Evolutionary conservation across 2,113 vertebrate species (phyloP), one percentile per base, ranked within the genome.

Genomic region (Hippocampus guttulatus): DNA sequence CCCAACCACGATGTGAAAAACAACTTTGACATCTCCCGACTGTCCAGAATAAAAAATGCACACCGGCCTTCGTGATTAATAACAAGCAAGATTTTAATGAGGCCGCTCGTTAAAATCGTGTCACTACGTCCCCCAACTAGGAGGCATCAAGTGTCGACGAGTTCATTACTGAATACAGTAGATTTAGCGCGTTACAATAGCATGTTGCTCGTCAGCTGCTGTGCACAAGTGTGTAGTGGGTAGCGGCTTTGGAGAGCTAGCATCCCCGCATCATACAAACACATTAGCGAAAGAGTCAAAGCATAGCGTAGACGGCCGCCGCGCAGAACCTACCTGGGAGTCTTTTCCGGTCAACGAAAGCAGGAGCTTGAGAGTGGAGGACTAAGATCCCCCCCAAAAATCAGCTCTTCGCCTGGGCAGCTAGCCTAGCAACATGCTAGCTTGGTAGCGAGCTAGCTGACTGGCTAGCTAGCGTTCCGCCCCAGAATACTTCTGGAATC

Each of bases 291-390:
- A 3, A 14, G 58, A 33, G 9, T 30, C 27, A 27, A 18, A 61
- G 21, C 52, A 23, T n/a, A 49, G 18, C 4, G 2, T 11, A 51
- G 66, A 33, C n/a, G 63, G 3, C 0, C 0, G 30, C 8, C 14
- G 23, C 11, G 4, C 0, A 20, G n/a, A 41, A 62, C 80, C 0
- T 70, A 91, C 90, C 90, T 89, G 90, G 90, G 90, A 90, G 90
- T 84, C 54, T 77, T 83, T 81, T 79, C 78, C 82, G 80, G 82
- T 75, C 87, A 83, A 81, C 87, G 82, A 88, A 85, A 74, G 82
- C 76, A 75, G 27, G 58, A 33, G 81, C 82, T 74, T 83, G 77
- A 76, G 78, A 18, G 60, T 38, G 21, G 74, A 73, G 72, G 69
- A 15, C 73, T 70, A 60, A 52, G 66, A 54, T 62, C 52, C 69